These are phyloP conservation scores for Bungarus multicinctus DNA, from an alignment of 2,113 vertebrate species.

Conservation along the genomic window DNA sequence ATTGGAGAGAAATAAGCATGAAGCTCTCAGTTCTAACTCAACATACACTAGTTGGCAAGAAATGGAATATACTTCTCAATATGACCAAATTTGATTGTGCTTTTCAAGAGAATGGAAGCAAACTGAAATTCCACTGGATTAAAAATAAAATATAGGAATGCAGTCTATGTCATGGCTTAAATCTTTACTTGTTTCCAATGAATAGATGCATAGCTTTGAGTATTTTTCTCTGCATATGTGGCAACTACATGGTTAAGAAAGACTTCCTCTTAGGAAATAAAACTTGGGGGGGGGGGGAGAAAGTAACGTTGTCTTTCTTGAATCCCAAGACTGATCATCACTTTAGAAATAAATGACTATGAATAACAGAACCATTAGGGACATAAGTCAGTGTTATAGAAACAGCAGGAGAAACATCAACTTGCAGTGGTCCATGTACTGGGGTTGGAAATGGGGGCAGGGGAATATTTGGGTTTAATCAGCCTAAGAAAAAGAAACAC, in stretches of 20 bases:
- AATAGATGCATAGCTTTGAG: neutral
- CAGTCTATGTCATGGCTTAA: neutral
- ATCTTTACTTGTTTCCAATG: neutral
- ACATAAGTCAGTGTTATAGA: neutral
- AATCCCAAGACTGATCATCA: neutral
- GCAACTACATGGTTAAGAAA: neutral
- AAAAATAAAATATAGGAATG: neutral
- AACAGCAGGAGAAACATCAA: slow-evolving; percentile 6
- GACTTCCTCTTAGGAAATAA: neutral
- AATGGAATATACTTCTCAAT: neutral
- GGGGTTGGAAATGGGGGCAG: neutral
- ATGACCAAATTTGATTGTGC: neutral
- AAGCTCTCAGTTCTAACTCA: neutral
- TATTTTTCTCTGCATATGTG: neutral
- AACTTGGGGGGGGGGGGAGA: no score
- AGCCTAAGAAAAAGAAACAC: slow-evolving; percentile 23
- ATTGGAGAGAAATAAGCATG: neutral
- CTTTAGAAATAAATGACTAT: neutral
- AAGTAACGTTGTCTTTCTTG: neutral
- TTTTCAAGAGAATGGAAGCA: neutral
- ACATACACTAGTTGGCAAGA: neutral
- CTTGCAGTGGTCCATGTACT: slow-evolving; percentile 4
- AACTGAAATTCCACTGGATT: neutral
- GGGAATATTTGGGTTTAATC: slow-evolving; percentile 17
- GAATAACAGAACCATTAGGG: slow-evolving; percentile 6